Evolutionary conservation across 2,113 vertebrate genomes (phyloP), one percentile per base, ranked within the genome.

Genomic region (Tringa solitaria): DNA sequence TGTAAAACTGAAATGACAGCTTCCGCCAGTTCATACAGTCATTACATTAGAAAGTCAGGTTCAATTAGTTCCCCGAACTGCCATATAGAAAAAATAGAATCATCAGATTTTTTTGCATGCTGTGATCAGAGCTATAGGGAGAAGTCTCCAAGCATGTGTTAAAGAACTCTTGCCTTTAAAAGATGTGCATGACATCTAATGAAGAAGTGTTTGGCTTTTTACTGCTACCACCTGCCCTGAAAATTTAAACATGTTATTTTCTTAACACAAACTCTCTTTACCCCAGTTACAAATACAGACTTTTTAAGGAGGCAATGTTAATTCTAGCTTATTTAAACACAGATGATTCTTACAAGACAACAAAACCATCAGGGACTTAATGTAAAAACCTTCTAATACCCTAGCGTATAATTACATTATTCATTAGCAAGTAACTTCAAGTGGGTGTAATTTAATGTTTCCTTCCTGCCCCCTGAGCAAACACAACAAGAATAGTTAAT

Each of bases 401-500:
- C 73, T 59, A 50, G 60, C 0, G 32, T 76, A 64, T 92, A 93
- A 96, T 96, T 95, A 95, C 59, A 43, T 78, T 93, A 92, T 81
- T 96, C 86, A 94, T 95, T 93, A 96, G 46, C 73, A 93, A 88
- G 85, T 89, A 86, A 88, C 60, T 82, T 90, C 73, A 92, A 85
- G 69, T 61, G n/a, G 51, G 76, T 63, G 43, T 84, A 95, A 94
- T 95, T 92, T 89, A 92, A 76, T 50, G 77, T 90, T 87, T 90
- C 63, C 80, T 79, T 94, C 77, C 65, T 76, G 60, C 37, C 84
- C 86, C 84, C 46, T 87, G 61, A 87, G 77, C 39, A 95, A 91
- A 89, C 56, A 93, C 39, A 81, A 82, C 33, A 79, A 57, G 61
- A 94, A 88, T 15, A 80, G n/a, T 61, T 93, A 80, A 92, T 89